These are phyloP conservation scores for Chunga burmeisteri DNA, from an alignment of 2,113 vertebrate genomes.

Conservation along the genomic window DNA sequence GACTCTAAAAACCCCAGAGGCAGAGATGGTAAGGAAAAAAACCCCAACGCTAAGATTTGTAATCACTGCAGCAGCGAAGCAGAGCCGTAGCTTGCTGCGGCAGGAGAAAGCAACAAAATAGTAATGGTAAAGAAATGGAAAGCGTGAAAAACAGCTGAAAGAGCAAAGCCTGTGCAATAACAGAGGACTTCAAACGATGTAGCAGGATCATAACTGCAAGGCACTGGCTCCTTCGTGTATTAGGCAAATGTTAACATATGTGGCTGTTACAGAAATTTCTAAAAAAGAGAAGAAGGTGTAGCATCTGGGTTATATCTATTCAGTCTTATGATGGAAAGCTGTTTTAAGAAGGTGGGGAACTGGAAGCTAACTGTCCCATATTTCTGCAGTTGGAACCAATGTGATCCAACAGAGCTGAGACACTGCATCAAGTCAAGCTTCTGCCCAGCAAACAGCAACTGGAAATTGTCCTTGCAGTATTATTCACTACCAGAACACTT, in stretches of 20 bases:
- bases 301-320: not conserved
- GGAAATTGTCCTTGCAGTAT: not conserved
- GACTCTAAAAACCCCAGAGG: not conserved
- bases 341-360: not conserved
- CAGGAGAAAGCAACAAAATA: not conserved
- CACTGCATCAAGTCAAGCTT: not conserved
- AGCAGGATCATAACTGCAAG: not conserved
- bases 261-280: not conserved
- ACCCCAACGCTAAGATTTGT: not conserved
- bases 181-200: not conserved
- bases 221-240: accelerated
- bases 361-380: not conserved
- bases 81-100: not conserved
- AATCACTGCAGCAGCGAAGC: not conserved
- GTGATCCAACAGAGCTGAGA: not conserved
- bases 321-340: not conserved
- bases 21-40: not conserved
- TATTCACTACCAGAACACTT: not conserved
- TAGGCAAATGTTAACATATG: not conserved
- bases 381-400: not conserved
- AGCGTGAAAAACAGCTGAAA: not conserved
- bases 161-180: not conserved
- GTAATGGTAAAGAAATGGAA: not conserved
- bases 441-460: not conserved
- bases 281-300: not conserved